A percentile compares a stretch with the other conserved stretches of the same genome.
Conservation (phyloP, 2,113 vertebrate genomes). For the Bos indicus region DNA sequence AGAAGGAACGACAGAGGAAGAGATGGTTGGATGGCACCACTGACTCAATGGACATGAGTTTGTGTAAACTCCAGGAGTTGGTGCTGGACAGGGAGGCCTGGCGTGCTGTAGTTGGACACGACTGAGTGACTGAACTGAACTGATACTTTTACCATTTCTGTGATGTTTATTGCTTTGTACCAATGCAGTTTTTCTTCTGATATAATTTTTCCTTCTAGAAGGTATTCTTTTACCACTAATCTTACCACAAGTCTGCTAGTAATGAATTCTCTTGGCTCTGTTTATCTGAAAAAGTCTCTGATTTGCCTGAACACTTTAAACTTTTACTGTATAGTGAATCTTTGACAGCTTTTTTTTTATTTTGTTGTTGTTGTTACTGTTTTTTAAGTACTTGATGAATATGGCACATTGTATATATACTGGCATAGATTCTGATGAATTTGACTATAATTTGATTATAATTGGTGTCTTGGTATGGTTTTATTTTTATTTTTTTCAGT, state of each 20-base stretch:
- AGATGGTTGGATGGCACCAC: not conserved
- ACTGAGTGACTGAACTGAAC: not conserved
- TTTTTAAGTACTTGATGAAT: not conserved
- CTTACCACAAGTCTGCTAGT: not conserved
- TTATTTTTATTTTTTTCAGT: not conserved
- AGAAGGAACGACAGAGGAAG: not conserved
- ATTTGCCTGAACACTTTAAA: not conserved
- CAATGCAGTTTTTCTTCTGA: not conserved
- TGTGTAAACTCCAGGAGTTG: not conserved
- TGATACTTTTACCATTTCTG: not conserved
- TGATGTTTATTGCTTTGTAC: not conserved
- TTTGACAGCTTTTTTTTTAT: not conserved
- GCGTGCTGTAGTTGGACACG: accelerated
- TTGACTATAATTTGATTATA: not conserved
- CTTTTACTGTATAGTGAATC: not conserved
- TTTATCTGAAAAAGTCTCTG: not conserved
- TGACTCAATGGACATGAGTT: not conserved
- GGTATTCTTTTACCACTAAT: not conserved
- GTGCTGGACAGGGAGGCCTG: not conserved
- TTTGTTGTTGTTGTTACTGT: not conserved
- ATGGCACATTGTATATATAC: not conserved
- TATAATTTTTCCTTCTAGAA: not conserved
- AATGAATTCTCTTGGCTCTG: not conserved
- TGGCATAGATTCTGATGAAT: not conserved
- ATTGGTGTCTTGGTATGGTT: not conserved